phyloP scores from a whole-genome alignment of 2,888 invertebrate species.

The Theodoxus fluviatilis region DNA sequence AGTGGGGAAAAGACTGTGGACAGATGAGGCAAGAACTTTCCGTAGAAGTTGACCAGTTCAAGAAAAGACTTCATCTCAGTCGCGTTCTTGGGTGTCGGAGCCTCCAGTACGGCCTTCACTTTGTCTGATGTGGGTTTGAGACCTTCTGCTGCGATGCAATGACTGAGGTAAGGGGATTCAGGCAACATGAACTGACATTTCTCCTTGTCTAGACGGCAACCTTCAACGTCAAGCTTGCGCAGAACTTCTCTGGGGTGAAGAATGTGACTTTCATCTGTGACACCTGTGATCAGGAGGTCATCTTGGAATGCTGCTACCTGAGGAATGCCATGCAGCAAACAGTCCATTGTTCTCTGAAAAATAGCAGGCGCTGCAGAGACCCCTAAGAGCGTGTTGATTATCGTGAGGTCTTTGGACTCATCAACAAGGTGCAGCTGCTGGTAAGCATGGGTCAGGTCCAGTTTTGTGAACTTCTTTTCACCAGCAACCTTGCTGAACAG shows the following conservation, averaged over 20 bases:
- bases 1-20: not conserved
- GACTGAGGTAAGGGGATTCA: not conserved
- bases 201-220: not conserved
- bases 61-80: not conserved
- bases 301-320: not conserved
- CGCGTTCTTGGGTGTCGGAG: not conserved
- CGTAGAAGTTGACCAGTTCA: not conserved
- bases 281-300: not conserved
- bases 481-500: constrained; percentile 4
- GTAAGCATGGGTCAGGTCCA: not conserved
- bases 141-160: not conserved
- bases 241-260: not conserved
- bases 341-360: too few relatives aligned
- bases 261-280: not conserved
- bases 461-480: not conserved
- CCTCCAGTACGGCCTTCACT: not conserved
- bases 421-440: not conserved
- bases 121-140: too few relatives aligned
- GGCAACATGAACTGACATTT: not conserved
- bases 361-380: too few relatives aligned
- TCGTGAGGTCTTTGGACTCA: constrained; percentile 7
- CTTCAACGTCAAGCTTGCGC: not conserved
- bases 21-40: not conserved
- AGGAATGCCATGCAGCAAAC: too few relatives aligned
- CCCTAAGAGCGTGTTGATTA: too few relatives aligned